phyloP scores from a whole-genome alignment of 1,140 invertebrate genomes.

The Parapsyche elsis region DNA sequence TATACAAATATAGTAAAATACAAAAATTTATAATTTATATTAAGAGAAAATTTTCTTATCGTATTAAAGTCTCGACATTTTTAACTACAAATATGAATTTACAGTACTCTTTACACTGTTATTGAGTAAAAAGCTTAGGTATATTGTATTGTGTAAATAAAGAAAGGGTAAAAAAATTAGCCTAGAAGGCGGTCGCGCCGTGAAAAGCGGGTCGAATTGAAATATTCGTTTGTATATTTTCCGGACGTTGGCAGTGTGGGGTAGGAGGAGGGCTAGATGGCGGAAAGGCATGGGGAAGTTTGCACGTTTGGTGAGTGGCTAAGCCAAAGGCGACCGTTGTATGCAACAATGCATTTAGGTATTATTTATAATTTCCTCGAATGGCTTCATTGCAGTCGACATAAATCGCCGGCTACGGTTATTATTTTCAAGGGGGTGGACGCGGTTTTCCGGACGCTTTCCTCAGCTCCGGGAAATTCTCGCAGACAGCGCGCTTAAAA shows the following conservation, averaged over 20 bases:
- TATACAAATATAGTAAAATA: too few relatives aligned
- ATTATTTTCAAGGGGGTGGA: slow-evolving; percentile 44
- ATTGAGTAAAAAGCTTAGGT: too few relatives aligned
- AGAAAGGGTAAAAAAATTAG: too few relatives aligned
- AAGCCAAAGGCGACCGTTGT: slow-evolving; percentile 14
- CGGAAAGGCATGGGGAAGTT: not conserved
- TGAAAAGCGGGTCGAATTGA: slow-evolving; percentile 4
- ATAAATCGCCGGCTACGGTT: slow-evolving; percentile 43
- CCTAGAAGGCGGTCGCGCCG: not conserved
- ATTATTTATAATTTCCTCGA: slow-evolving; percentile 48
- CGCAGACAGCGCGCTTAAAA: slow-evolving; percentile 13
- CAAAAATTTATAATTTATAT: too few relatives aligned
- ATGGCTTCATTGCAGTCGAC: slow-evolving; percentile 51
- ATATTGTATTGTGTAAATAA: too few relatives aligned
- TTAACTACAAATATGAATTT: too few relatives aligned
- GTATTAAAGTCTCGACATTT: too few relatives aligned
- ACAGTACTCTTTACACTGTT: too few relatives aligned
- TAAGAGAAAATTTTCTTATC: too few relatives aligned
- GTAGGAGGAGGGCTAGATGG: not conserved
- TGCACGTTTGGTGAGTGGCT: too few relatives aligned
- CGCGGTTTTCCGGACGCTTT: slow-evolving; percentile 28
- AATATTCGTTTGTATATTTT: slow-evolving; percentile 13
- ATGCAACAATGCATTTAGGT: slow-evolving; percentile 42
- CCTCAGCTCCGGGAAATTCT: not conserved
- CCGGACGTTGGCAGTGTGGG: not conserved